Percentiles rank a stretch among this genome's conserved stretches.
Evolutionary conservation across 2,113 vertebrate species (phyloP).

Genomic region (Callipepla californica): DNA sequence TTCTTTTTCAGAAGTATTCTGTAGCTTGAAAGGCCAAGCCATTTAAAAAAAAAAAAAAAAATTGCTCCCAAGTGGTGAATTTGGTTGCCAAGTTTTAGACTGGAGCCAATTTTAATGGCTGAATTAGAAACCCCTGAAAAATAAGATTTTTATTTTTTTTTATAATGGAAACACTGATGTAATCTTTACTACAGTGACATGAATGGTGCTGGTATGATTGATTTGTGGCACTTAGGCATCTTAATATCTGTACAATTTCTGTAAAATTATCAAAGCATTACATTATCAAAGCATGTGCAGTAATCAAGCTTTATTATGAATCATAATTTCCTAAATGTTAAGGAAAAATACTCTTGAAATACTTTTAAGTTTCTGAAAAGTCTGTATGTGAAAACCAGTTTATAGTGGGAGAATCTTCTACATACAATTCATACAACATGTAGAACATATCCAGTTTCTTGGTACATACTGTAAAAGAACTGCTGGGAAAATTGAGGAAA

Average conservation of each 20-base stretch:
- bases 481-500: conserved; percentile 42
- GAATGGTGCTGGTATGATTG: conserved; percentile 48
- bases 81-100: conserved; percentile 69
- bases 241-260: conserved; percentile 39
- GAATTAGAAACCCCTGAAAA: conserved; percentile 60
- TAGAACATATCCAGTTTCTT: conserved; percentile 53
- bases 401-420: conserved; percentile 14
- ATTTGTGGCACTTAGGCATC: conserved; percentile 33
- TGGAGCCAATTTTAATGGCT: conserved; percentile 65
- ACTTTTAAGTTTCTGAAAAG: conserved; percentile 30
- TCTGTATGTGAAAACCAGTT: neutral
- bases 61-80: conserved; percentile 74
- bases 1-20: conserved; percentile 69
- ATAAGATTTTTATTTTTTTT: neutral
- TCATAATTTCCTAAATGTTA: conserved; percentile 5
- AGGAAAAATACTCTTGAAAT: neutral
- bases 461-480: conserved; percentile 18
- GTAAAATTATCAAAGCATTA: neutral
- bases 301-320: neutral
- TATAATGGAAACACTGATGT: conserved; percentile 65
- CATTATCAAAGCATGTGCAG: neutral
- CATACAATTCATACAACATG: conserved; percentile 38
- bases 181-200: conserved; percentile 56
- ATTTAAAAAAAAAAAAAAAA: conserved; percentile 50
- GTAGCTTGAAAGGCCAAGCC: conserved; percentile 66